phyloP scores from a whole-genome alignment of 2,797 vertebrate species.

The Triplophysa yarkandensis region DNA sequence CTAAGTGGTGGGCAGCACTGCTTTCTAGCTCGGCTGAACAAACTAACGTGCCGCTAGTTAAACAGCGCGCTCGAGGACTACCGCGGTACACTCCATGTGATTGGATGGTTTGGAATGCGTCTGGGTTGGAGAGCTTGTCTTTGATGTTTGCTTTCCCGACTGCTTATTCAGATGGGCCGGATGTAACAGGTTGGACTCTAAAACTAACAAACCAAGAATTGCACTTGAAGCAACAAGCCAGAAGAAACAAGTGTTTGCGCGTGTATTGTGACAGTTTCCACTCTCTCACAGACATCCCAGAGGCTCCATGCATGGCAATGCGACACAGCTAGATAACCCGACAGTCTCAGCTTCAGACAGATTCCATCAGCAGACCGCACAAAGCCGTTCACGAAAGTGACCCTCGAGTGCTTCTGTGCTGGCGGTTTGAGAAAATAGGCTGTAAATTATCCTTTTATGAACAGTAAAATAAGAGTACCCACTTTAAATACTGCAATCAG shows the following conservation, averaged over 20 bases:
- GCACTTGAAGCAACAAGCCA: not conserved
- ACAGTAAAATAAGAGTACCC: conserved; percentile 7
- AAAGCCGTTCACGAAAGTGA: conserved; percentile 19
- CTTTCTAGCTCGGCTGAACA: conserved; percentile 61
- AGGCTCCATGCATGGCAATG: conserved; percentile 1
- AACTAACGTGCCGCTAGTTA: conserved; percentile 58
- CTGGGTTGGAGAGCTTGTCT: conserved; percentile 5
- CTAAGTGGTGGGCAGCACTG: conserved; percentile 60
- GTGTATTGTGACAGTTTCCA: not conserved
- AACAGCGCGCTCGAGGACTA: conserved; percentile 55
- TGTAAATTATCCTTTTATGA: conserved; percentile 31
- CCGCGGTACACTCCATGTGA: conserved; percentile 33
- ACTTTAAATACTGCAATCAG: conserved; percentile 22
- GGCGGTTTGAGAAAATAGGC: conserved; percentile 17
- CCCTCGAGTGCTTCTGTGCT: not conserved
- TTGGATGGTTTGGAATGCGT: conserved; percentile 24
- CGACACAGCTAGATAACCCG: not conserved
- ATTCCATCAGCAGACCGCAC: conserved; percentile 7
- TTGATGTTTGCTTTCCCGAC: conserved; percentile 16
- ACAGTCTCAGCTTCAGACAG: not conserved
- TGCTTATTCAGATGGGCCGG: conserved; percentile 31
- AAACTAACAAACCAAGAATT: conserved; percentile 1
- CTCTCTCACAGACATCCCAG: not conserved
- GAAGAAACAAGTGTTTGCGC: not conserved
- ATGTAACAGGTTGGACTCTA: conserved; percentile 1